Evolutionary conservation across 2,113 vertebrate species (phyloP), one percentile per base, ranked within the genome.

Genomic region (Chionis minor): DNA sequence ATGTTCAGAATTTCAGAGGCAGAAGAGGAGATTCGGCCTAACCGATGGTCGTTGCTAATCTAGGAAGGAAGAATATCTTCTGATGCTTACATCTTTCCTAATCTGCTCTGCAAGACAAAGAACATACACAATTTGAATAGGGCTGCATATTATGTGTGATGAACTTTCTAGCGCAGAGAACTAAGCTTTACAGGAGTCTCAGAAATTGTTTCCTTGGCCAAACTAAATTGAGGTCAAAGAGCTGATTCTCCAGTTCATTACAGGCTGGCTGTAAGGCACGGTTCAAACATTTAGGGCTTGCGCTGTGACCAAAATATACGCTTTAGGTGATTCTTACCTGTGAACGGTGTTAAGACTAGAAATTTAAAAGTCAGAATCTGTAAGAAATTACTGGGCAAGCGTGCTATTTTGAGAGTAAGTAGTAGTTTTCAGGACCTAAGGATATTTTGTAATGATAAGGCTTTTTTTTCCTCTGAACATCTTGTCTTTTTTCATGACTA

Each of bases 71-170:
- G 44, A 78, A 26, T 24, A 52, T 28, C 35, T 81, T 77, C 44
- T 40, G 40, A 33, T 35, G 16, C 27, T 9, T 49, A 12, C 23
- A 33, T 42, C 54, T 94, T 92, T 86, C 56, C 74, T 86, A 17
- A 80, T 16, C 49, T 56, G 19, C 19, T 38, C 42, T 7, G 1
- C 33, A 26, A 45, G 62, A 49, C 14, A 49, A 22, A 58, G 89
- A 78, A n/a, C 26, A 32, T 19, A 11, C 16, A 1, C 30, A 56
- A 0, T 35, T 52, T 0, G 0, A 90, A 19, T 9, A 67, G 35
- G 19, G 22, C 14, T 4, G 2, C 9, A 1, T 51, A 10, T n/a
- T 47, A 23, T 17, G 5, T 56, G 11, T 0, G 0, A 6, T 33
- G 49, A 67, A 70, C 77, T 93, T 73, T 22, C 38, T 27, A 33